Evolutionary conservation across 2,888 invertebrate species (phyloP).

Genomic region (Pocota personata): DNA sequence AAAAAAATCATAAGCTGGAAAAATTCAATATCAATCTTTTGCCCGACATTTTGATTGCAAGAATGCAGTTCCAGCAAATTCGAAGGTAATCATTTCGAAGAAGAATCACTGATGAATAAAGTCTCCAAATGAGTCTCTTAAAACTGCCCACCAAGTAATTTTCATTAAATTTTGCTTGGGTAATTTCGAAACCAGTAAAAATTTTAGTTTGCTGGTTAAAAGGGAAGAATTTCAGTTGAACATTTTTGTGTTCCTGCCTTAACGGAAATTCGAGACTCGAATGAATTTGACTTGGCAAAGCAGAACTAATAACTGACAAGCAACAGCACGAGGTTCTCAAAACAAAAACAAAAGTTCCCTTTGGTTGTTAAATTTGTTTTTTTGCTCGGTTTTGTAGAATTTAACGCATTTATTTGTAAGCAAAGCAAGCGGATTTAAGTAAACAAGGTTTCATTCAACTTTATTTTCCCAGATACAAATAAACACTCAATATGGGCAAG

Average conservation of each 20-base stretch:
- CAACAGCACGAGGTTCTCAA: conserved; percentile 6
- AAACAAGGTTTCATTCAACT: background rate
- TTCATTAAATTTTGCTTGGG: too few species aligned
- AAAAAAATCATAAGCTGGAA: too few species aligned
- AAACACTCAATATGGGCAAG: conserved; percentile 46
- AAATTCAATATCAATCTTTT: too few species aligned
- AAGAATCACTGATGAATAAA: too few species aligned
- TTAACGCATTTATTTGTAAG: background rate
- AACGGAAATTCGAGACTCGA: conserved; percentile 1
- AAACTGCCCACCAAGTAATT: too few species aligned
- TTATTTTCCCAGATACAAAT: background rate
- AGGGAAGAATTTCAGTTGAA: background rate
- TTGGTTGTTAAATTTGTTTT: background rate
- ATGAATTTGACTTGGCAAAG: background rate
- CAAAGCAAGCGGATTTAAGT: background rate
- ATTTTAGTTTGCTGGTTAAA: too few species aligned
- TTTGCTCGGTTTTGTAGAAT: background rate
- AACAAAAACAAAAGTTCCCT: background rate
- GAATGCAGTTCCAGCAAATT: too few species aligned
- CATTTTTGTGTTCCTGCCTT: background rate
- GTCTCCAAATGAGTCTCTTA: too few species aligned
- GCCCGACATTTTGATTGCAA: too few species aligned
- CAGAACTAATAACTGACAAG: background rate
- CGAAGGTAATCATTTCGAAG: too few species aligned
- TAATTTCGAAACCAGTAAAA: too few species aligned